phyloP scores from a whole-genome alignment of 2,888 invertebrate species.

The Argyresthia goedartella region DNA sequence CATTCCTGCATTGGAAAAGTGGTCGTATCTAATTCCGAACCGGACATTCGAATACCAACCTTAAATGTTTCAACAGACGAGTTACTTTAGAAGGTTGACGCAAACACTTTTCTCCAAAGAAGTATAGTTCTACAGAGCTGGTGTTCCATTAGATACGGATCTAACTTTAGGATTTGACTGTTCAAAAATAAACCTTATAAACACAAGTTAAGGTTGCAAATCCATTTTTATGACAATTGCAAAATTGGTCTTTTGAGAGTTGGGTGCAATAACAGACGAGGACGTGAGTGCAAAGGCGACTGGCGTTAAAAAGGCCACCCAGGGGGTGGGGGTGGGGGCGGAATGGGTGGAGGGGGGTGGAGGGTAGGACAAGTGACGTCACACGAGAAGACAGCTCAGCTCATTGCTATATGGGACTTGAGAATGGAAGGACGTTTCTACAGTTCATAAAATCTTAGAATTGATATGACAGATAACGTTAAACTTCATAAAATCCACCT shows the following conservation, averaged over 20 bases:
- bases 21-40: conserved; percentile 25
- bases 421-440: too few relatives aligned
- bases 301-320: conserved; percentile 50
- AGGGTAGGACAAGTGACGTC: conserved; percentile 2
- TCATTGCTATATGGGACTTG: too few relatives aligned
- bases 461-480: too few relatives aligned
- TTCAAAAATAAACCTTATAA: conserved; percentile 15
- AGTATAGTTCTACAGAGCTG: conserved; percentile 38
- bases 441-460: too few relatives aligned
- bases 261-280: conserved; percentile 30
- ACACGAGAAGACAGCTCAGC: too few relatives aligned
- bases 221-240: conserved; percentile 16
- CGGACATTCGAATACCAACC: conserved; percentile 22
- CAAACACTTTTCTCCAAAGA: conserved; percentile 53
- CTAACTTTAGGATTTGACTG: conserved; percentile 28
- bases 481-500: too few relatives aligned
- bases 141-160: conserved; percentile 46
- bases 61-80: conserved; percentile 16
- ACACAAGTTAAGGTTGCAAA: conserved; percentile 17
- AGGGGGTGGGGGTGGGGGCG: conserved; percentile 16
- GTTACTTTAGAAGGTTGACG: conserved; percentile 18
- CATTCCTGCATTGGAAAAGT: conserved; percentile 29
- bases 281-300: conserved; percentile 34
- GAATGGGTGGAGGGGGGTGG: conserved; percentile 17
- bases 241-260: conserved; percentile 46